Conservation (phyloP, 1,140 invertebrate genomes). For the Paralvinella palmiformis region DNA sequence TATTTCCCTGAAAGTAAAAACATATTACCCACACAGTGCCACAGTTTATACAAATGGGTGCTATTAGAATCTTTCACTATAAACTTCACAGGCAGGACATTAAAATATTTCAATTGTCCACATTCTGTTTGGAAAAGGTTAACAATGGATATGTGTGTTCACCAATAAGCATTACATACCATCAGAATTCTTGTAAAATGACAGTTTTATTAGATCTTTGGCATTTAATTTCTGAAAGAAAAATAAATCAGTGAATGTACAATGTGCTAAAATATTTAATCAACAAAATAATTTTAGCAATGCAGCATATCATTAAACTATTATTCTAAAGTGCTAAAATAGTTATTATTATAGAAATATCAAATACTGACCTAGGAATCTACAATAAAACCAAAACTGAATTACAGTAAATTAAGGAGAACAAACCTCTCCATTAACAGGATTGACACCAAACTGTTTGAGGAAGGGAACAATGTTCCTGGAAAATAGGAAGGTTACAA, state of each 20-base stretch:
- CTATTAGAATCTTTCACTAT: neutral
- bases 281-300: neutral
- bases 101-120: neutral
- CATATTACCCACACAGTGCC: neutral
- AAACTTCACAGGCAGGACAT: neutral
- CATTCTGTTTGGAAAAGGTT: neutral
- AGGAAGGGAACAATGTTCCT: slow-evolving; percentile 78
- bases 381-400: neutral
- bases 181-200: slow-evolving; percentile 80
- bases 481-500: slow-evolving; percentile 24
- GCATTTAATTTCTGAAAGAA: slow-evolving; percentile 65
- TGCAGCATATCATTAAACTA: neutral
- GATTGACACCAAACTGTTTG: slow-evolving; percentile 90
- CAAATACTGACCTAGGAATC: too few relatives aligned
- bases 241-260: too few relatives aligned
- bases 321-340: neutral
- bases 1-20: slow-evolving; percentile 56
- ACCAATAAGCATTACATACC: slow-evolving; percentile 44
- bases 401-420: neutral
- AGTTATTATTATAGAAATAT: neutral
- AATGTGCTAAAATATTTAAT: slow-evolving; percentile 16
- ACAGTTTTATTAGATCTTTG: slow-evolving; percentile 82
- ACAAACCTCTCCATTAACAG: slow-evolving; percentile 80
- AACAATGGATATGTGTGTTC: neutral
- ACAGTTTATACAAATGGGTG: neutral